Evolutionary conservation across 2,888 invertebrate species (phyloP).

Genomic region (Agelastica alni): DNA sequence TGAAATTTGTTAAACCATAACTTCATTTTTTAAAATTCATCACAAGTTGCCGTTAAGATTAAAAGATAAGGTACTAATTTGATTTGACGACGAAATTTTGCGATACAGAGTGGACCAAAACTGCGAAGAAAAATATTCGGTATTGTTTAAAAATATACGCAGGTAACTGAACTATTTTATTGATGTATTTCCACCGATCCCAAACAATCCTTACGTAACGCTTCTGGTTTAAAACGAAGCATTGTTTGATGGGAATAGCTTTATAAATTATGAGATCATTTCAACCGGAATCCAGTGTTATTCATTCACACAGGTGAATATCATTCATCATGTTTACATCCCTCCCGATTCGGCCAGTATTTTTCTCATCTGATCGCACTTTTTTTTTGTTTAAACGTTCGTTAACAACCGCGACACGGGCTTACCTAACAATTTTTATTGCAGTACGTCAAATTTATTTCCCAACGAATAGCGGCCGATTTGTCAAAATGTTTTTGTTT

Average conservation of each 20-base stretch:
- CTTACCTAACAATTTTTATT: conserved; percentile 20
- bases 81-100: too few relatives aligned
- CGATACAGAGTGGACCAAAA: too few relatives aligned
- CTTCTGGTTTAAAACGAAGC: conserved; percentile 46
- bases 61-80: too few relatives aligned
- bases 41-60: too few relatives aligned
- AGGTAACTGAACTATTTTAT: too few relatives aligned
- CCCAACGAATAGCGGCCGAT: conserved; percentile 4
- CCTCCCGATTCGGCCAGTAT: conserved; percentile 24
- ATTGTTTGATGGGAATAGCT: conserved; percentile 50
- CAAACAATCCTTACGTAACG: neutral
- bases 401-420: conserved; percentile 25
- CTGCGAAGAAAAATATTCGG: too few relatives aligned
- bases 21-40: too few relatives aligned
- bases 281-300: conserved; percentile 49
- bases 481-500: conserved; percentile 2
- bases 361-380: conserved; percentile 17
- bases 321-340: conserved; percentile 44
- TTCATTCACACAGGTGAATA: conserved; percentile 51
- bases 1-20: too few relatives aligned
- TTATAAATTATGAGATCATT: conserved; percentile 52
- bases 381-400: conserved; percentile 20
- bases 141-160: too few relatives aligned
- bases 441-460: conserved; percentile 21
- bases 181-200: too few relatives aligned